A percentile compares a stretch with the other conserved stretches of the same genome.
Conservation (phyloP, 2,888 invertebrate genomes). For the Mycogona germanica region DNA sequence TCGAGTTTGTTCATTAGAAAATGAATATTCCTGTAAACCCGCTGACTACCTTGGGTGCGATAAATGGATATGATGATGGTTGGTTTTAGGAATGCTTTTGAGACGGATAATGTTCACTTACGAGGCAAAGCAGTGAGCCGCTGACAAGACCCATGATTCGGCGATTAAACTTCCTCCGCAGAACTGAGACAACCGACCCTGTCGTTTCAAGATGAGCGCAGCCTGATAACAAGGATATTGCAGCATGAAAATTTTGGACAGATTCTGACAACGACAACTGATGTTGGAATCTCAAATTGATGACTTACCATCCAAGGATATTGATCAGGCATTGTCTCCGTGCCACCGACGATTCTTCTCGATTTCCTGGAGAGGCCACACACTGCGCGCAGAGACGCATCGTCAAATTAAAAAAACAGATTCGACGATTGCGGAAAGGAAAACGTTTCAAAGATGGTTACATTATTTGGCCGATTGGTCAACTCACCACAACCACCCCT, state of each 20-base stretch:
- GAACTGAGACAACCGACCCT: background rate
- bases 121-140: background rate
- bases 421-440: background rate
- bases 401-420: background rate
- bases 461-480: too few species aligned
- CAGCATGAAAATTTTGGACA: too few species aligned
- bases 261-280: too few species aligned
- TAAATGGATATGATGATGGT: too few species aligned
- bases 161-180: background rate
- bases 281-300: too few species aligned
- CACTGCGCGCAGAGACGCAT: background rate
- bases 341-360: background rate
- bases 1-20: too few species aligned
- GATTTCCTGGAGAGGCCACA: background rate
- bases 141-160: background rate
- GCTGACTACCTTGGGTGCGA: too few species aligned
- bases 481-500: too few species aligned
- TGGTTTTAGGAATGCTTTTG: too few species aligned
- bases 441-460: too few species aligned
- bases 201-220: background rate
- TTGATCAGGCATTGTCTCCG: background rate
- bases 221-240: background rate
- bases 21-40: too few species aligned
- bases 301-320: conserved; percentile 1
- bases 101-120: too few species aligned